Conservation (phyloP, 1,140 invertebrate genomes). For the Heliconius melpomene region DNA sequence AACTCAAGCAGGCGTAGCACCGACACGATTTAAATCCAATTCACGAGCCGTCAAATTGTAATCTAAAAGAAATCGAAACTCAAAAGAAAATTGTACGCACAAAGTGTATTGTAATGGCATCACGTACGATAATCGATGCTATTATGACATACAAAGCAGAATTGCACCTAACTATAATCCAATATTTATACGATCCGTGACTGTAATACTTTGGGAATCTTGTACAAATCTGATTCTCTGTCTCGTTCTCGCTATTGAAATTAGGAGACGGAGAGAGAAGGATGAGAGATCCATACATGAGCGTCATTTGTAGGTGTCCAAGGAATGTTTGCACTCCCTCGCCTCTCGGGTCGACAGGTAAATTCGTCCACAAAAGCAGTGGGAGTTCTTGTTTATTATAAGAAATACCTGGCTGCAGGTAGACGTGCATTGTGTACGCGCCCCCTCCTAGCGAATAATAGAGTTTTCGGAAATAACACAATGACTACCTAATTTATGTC, state of each 20-base stretch:
- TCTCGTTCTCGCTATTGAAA: slow-evolving; percentile 45
- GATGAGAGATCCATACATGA: slow-evolving; percentile 38
- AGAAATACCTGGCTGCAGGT: slow-evolving; percentile 75
- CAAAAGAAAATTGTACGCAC: slow-evolving; percentile 54
- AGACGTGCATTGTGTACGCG: slow-evolving; percentile 66
- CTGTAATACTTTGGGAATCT: slow-evolving; percentile 56
- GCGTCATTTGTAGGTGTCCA: slow-evolving; percentile 59
- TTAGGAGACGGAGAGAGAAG: slow-evolving; percentile 27
- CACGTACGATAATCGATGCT: slow-evolving; percentile 78
- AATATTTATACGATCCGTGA: slow-evolving; percentile 76
- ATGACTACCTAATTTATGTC: slow-evolving; percentile 77
- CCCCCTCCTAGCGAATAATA: slow-evolving; percentile 69
- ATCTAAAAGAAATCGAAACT: slow-evolving; percentile 74
- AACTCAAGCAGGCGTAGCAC: slow-evolving; percentile 66
- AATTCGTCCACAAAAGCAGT: slow-evolving; percentile 71
- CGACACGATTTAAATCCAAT: slow-evolving; percentile 62
- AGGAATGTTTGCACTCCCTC: slow-evolving; percentile 69
- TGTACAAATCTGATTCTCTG: slow-evolving; percentile 44
- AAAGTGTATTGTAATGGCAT: slow-evolving; percentile 76
- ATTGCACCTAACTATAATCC: slow-evolving; percentile 80
- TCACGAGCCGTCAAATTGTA: slow-evolving; percentile 62
- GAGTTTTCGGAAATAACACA: slow-evolving; percentile 78
- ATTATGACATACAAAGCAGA: slow-evolving; percentile 79
- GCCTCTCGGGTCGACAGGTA: slow-evolving; percentile 69
- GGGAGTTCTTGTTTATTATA: slow-evolving; percentile 74